Evolutionary conservation across 1,140 invertebrate species (phyloP).

Genomic region (Drosophila takahashii): DNA sequence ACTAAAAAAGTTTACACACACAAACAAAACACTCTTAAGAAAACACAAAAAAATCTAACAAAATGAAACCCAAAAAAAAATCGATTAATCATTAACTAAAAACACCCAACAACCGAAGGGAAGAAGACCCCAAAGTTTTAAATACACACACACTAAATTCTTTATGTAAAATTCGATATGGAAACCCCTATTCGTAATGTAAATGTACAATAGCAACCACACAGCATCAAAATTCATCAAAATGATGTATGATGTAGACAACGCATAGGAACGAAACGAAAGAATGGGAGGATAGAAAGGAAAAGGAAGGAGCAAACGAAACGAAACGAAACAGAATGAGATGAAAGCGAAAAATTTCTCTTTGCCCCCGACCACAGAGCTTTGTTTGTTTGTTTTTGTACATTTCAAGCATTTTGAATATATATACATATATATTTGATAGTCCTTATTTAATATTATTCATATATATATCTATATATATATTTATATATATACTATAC

Average conservation of each 20-base stretch:
- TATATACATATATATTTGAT: slow-evolving; percentile 52
- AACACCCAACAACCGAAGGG: slow-evolving; percentile 29
- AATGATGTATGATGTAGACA: slow-evolving; percentile 45
- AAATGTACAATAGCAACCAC: slow-evolving; percentile 40
- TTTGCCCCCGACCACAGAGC: slow-evolving; percentile 29
- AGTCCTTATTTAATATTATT: slow-evolving; percentile 55
- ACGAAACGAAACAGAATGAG: slow-evolving; percentile 13
- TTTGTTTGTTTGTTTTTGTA: slow-evolving; percentile 54
- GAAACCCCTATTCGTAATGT: slow-evolving; percentile 41
- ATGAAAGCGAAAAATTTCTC: slow-evolving; percentile 19
- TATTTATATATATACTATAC: too few relatives aligned
- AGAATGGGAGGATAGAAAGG: slow-evolving; percentile 31
- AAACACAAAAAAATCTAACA: slow-evolving; percentile 26
- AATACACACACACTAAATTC: slow-evolving; percentile 34
- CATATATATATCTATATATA: slow-evolving; percentile 35
- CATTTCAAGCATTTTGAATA: slow-evolving; percentile 53
- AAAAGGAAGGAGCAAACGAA: slow-evolving; percentile 29
- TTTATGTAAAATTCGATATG: slow-evolving; percentile 45
- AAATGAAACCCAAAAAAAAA: slow-evolving; percentile 51
- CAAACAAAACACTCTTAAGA: slow-evolving; percentile 15
- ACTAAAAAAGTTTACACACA: slow-evolving; percentile 43
- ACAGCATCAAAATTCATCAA: slow-evolving; percentile 37
- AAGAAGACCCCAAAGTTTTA: slow-evolving; percentile 14
- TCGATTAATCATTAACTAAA: slow-evolving; percentile 38
- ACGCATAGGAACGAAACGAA: slow-evolving; percentile 48